Evolutionary conservation across 2,888 invertebrate genomes (phyloP), one percentile per base, ranked within the genome.

Genomic region (Carterocephalus palaemon): DNA sequence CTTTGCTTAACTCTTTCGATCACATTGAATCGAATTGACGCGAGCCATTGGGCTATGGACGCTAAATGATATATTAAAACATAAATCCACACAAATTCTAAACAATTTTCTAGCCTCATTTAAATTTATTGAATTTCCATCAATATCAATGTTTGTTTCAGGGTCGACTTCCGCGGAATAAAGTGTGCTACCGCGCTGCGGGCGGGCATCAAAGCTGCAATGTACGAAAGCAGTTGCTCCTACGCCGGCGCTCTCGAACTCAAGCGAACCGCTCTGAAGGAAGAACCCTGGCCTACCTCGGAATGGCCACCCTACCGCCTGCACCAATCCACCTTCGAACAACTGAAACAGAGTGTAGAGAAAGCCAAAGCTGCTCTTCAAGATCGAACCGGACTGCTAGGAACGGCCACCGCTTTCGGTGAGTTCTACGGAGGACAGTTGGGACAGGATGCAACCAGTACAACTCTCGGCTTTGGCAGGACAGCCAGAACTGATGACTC

Each of bases 221-320:
- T 95, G 95, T 95, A 95, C 91, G 95, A 95, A 90, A 95, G 95
- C 88, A 95, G 95, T 71, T 95, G 95, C 89, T 95, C 95, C 79
- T 95, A 95, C 88, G 94, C 95, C 74, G 92, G 93, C 75, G 93
- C 93, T 68, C 84, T 93, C 65, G 93, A 93, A 84, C 85, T 93
- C 64, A 93, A 93, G 77, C 89, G 93, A 62, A 89, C 91, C 55
- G 90, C 92, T 51, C 67, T 87, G 31, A 83, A 85, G 53, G 88
- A 84, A 61, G 88, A 84, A 55, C 87, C 83, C 32, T 90, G 90
- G 78, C 89, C 92, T 3, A 87, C 91, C 0, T 74, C 89, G 42
- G 92, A 92, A 73, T 92, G 92, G 92, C 91, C 92, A 0, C 90
- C 90, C 0, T 95, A 95, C 75, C 90, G 95, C 32, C 92, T 95